Conservation (phyloP, 2,888 invertebrate genomes). For the Nemotelus pantherinus region DNA sequence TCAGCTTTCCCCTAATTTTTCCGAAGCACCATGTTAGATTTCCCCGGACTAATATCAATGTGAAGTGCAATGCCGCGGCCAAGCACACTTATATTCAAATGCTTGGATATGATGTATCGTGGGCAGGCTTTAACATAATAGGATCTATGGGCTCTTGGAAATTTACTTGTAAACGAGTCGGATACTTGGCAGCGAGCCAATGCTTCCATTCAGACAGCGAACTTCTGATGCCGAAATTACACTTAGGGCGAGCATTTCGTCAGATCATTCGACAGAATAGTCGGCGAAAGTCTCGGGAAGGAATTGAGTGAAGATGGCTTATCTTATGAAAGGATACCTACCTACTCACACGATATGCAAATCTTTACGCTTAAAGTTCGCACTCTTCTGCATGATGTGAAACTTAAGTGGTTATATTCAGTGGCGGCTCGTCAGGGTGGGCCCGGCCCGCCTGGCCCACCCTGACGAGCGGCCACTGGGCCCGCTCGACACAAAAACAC, state of each 20-base stretch:
- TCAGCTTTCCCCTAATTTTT: too few species aligned
- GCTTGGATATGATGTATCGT: slow-evolving; percentile 99
- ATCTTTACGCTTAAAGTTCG: slow-evolving; percentile 68
- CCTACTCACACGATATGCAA: background rate
- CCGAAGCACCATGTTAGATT: too few species aligned
- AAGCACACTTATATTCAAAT: slow-evolving; percentile 99
- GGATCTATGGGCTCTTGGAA: slow-evolving; percentile 99
- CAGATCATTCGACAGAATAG: too few species aligned
- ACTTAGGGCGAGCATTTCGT: too few species aligned
- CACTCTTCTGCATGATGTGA: too few species aligned
- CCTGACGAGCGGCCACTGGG: too few species aligned
- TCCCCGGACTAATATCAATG: slow-evolving; percentile 78
- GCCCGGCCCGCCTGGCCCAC: too few species aligned
- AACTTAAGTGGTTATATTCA: too few species aligned
- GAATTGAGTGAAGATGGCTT: background rate
- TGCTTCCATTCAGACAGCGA: slow-evolving; percentile 98
- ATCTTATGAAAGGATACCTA: background rate
- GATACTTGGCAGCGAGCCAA: slow-evolving; percentile 97
- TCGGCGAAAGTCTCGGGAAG: background rate
- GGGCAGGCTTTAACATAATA: slow-evolving; percentile 99
- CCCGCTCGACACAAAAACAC: too few species aligned
- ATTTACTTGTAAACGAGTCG: slow-evolving; percentile 95
- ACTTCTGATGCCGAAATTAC: slow-evolving; percentile 50
- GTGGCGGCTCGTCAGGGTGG: too few species aligned
- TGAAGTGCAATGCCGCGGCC: slow-evolving; percentile 98